Conservation (phyloP, 2,888 invertebrate species). For the Caenorhabditis macrosperma region DNA sequence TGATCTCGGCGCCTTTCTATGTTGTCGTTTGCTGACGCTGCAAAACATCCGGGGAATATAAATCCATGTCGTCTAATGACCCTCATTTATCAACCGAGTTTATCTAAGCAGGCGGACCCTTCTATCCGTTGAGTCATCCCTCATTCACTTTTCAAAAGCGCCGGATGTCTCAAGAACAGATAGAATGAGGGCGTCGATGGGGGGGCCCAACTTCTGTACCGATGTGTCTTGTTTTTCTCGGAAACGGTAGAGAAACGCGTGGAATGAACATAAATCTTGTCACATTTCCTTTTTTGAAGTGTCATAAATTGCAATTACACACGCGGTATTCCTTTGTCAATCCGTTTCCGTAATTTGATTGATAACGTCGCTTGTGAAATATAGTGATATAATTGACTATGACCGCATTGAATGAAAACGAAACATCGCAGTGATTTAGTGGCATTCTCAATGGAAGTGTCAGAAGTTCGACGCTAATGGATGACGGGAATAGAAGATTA, state of each 20-base stretch:
- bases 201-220: not conserved
- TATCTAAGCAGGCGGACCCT: conserved; percentile 48
- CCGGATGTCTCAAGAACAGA: conserved; percentile 1
- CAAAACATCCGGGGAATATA: conserved; percentile 25
- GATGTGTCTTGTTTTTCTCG: not conserved
- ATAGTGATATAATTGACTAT: conserved; percentile 42
- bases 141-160: conserved; percentile 26
- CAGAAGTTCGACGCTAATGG: conserved; percentile 2
- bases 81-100: conserved; percentile 47
- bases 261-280: conserved; percentile 44
- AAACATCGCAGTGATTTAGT: conserved; percentile 33
- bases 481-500: not conserved
- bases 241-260: not conserved
- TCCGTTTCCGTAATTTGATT: conserved; percentile 51
- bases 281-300: conserved; percentile 23
- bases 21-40: not conserved
- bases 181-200: not conserved
- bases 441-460: conserved; percentile 18
- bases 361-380: conserved; percentile 37
- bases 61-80: conserved; percentile 52
- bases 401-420: conserved; percentile 10
- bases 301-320: conserved; percentile 47
- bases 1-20: not conserved
- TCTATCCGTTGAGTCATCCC: conserved; percentile 54
- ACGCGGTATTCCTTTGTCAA: conserved; percentile 44